Base-by-base conservation (phyloP, 1,140 invertebrate species). In the Pseudomyrmex sp. region DNA sequence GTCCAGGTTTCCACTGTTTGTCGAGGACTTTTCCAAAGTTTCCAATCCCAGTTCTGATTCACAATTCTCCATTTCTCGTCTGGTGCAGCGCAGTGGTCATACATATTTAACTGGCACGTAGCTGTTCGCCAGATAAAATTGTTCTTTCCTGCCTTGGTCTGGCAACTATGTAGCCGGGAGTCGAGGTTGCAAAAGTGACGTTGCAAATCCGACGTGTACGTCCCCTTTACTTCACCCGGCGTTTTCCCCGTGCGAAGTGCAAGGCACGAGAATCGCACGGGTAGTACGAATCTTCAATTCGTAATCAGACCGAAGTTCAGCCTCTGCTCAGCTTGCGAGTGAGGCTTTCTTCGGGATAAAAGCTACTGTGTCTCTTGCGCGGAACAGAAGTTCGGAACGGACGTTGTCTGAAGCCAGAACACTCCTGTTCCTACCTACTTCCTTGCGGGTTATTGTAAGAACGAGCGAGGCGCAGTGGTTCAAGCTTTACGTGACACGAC, bases 271-370 rank as follows among this genome's bases (percentile, higher is more conserved):
- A 80, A 72, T 80, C 54, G 44, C 54, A 18, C 15, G 26, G 18
- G 0, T 18, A 3, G 80, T 69, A 69, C 59, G 18, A 18, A 75
- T 56, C 72, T 84, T 89, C 86, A 89, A 91, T 90, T 91, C 82
- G 85, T 90, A 91, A 91, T 89, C 90, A 90, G 88, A 68, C 62
- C 44, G 79, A 87, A 75, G 74, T 91, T 88, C 66, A 80, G 88
- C 70, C 70, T 80, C 54, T 35, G 72, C 61, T 35, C 35, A 35
- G 46, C 69, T 52, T 52, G 76, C n/a, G 46, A 35, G 48, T 52
- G 10, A 52, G 63, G 18, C 52, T 85, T 74, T 59, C 70, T 63
- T 69, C 7, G 18, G 20, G 20, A 77, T 82, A 69, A 66, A 58
- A 61, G 56, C 15, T 65, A 69, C 18, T 15, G 62, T 54, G 35